These are phyloP conservation scores for Numenius phaeopus DNA, from an alignment of 2,797 vertebrate genomes.

Conservation along the genomic window DNA sequence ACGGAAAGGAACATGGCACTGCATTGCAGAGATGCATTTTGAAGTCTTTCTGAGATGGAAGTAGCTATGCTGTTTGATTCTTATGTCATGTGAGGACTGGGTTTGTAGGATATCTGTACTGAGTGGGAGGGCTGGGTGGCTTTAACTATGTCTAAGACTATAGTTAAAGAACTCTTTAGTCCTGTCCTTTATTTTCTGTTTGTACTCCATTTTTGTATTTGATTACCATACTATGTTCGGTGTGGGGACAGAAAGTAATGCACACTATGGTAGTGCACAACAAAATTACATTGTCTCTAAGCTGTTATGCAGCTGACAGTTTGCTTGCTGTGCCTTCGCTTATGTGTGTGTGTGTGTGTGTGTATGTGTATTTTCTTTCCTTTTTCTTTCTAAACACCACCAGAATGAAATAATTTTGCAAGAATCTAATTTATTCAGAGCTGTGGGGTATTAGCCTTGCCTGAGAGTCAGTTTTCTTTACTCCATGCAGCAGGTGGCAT, in stretches of 20 bases:
- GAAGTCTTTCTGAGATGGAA: not conserved
- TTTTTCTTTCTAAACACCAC: not conserved
- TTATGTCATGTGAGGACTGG: not conserved
- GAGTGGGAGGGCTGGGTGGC: not conserved
- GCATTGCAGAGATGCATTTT: not conserved
- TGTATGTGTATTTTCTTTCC: not conserved
- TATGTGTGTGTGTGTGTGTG: not conserved
- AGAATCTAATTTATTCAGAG: not conserved
- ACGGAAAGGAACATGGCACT: not conserved
- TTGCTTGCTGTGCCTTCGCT: not conserved
- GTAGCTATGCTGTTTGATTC: not conserved
- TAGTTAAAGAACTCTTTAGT: not conserved
- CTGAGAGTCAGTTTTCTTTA: not conserved
- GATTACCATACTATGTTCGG: not conserved
- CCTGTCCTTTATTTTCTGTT: not conserved
- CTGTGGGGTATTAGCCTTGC: not conserved
- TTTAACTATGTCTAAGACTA: too few relatives aligned
- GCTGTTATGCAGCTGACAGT: not conserved
- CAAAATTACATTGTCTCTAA: not conserved
- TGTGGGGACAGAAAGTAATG: not conserved
- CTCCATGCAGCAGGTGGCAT: conserved; percentile 71
- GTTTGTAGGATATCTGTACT: not conserved
- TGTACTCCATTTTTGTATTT: not conserved
- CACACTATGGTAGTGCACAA: not conserved
- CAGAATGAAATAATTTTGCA: not conserved